Base-by-base conservation (phyloP, 2,888 invertebrate species). In the Sinhomidia bicolor region DNA sequence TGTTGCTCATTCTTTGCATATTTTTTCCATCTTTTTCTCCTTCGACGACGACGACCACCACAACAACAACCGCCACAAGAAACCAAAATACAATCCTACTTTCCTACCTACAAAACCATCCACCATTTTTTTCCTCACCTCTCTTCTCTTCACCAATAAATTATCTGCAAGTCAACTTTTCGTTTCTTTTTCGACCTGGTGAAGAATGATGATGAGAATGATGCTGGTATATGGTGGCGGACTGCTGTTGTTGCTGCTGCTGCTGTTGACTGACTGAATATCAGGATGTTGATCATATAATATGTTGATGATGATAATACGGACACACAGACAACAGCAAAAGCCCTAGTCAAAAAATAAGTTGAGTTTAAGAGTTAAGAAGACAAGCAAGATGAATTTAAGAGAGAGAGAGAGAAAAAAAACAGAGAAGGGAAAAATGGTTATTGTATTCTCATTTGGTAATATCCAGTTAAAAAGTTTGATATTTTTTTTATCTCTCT, bases 121-220 rank as follows among this genome's bases (percentile, higher is more conserved):
- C 71, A 81, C 80, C 41, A 78, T 60, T 65, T 47, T 4, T 81
- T 71, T 65, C 81, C 76, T 84, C 84, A 83, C 83, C 47, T 90
- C 47, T 90, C 76, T 82, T 83, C 89, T 88, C 80, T 85, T 89
- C 86, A 57, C 84, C 88, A 86, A 90, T 90, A 90, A 90, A 90
- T 90, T 90, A 90, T 90, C 86, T 86, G 90, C 89, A 76, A 89
- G 90, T 90, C 89, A 84, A 76, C 84, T 84, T 83, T 78, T 78
- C 51, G 51, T 78, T 78, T 76, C 76, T 47, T 78, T 71, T 83
- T 83, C 47, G 71, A 83, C 71, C 83, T 83, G 83, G 71, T 83
- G 57, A 82, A 82, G 81, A 62, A 78, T 51, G 51, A 78, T 51
- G 29, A 78, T 51, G 20, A 78, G 51, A 54, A 78, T 78, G 76